Evolutionary conservation across 2,888 invertebrate genomes (phyloP).

Genomic region (Pecten maximus): DNA sequence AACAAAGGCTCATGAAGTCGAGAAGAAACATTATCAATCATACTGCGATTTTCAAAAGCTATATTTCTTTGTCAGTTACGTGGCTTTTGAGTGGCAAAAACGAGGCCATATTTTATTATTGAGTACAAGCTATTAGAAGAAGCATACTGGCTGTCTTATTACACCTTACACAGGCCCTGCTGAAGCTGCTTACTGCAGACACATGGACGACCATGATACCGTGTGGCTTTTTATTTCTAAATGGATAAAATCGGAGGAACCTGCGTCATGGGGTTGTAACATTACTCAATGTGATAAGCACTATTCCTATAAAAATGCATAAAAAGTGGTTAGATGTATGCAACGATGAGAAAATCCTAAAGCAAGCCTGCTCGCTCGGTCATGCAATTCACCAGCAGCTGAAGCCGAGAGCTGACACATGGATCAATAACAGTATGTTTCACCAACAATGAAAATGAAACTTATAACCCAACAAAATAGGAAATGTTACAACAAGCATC

Average conservation of each 20-base stretch:
- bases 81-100: slow-evolving; percentile 35
- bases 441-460: slow-evolving; percentile 33
- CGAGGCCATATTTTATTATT: slow-evolving; percentile 33
- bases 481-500: slow-evolving; percentile 23
- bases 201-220: background rate
- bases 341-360: slow-evolving; percentile 35
- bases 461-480: slow-evolving; percentile 35
- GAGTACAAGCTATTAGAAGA: slow-evolving; percentile 30
- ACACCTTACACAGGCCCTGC: background rate
- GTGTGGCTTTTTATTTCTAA: slow-evolving; percentile 32
- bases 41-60: slow-evolving; percentile 4
- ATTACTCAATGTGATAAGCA: slow-evolving; percentile 33
- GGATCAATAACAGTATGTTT: slow-evolving; percentile 33
- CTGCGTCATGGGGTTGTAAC: slow-evolving; percentile 33
- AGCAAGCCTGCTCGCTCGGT: slow-evolving; percentile 30
- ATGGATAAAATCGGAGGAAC: slow-evolving; percentile 24
- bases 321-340: slow-evolving; percentile 33
- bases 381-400: slow-evolving; percentile 9
- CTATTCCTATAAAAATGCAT: slow-evolving; percentile 22
- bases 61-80: slow-evolving; percentile 26
- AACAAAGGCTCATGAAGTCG: slow-evolving; percentile 35
- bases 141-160: slow-evolving; percentile 9
- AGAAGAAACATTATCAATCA: slow-evolving; percentile 33
- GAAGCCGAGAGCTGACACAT: slow-evolving; percentile 24
- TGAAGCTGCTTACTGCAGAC: slow-evolving; percentile 19